Percentiles rank a stretch among this genome's conserved stretches.
These are phyloP conservation scores for Anthoscopus minutus DNA, from an alignment of 2,113 vertebrate species.

Conservation along the genomic window DNA sequence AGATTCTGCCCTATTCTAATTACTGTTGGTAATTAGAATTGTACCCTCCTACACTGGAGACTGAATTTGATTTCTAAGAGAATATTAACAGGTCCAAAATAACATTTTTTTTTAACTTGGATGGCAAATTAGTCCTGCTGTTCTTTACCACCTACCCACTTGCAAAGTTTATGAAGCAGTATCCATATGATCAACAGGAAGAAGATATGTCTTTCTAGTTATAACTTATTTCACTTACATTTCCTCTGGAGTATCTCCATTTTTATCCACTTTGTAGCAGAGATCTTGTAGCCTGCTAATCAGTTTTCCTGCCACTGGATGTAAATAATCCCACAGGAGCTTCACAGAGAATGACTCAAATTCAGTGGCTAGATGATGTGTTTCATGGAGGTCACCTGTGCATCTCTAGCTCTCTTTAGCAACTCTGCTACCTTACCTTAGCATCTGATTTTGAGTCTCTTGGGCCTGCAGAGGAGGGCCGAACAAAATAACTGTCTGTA, in stretches of 20 bases:
- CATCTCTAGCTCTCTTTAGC: constrained; percentile 1
- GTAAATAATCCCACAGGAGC: neutral
- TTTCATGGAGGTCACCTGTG: neutral
- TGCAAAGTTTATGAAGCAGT: neutral
- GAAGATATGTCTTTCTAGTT: neutral
- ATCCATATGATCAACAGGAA: neutral
- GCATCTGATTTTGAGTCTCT: constrained; percentile 70
- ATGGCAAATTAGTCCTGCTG: neutral
- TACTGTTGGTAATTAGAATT: neutral
- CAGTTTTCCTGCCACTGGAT: neutral
- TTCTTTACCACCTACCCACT: neutral
- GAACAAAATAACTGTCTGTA: constrained; percentile 73
- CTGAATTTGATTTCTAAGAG: neutral
- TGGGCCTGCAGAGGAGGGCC: constrained; percentile 73
- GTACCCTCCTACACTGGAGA: neutral
- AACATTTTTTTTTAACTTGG: neutral
- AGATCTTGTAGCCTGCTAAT: neutral
- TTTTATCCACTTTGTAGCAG: neutral
- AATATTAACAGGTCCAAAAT: neutral
- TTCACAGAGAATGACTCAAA: neutral
- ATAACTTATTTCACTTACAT: neutral
- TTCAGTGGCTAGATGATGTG: neutral
- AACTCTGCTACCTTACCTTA: constrained; percentile 78
- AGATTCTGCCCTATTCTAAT: neutral
- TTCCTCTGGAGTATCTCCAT: neutral